Evolutionary conservation across 2,797 vertebrate genomes (phyloP).

Genomic region (Prionace glauca): DNA sequence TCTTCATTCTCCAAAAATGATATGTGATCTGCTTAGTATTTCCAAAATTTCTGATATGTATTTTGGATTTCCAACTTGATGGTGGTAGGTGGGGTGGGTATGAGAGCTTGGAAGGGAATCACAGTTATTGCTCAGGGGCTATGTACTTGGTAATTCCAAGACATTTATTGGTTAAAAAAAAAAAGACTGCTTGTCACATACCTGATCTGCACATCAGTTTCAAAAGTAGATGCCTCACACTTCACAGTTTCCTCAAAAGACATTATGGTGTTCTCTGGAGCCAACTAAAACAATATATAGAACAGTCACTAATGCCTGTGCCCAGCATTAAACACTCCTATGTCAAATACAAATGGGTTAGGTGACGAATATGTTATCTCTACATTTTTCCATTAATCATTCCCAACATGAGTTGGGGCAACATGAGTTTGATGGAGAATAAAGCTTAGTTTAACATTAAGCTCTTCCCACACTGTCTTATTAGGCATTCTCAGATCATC

Average conservation of each 20-base stretch:
- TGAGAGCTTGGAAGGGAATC: neutral
- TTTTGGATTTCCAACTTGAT: neutral
- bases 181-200: slow-evolving; percentile 48
- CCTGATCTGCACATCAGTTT: slow-evolving; percentile 91
- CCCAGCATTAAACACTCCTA: neutral
- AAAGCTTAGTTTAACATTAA: neutral
- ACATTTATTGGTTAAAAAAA: neutral
- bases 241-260: slow-evolving; percentile 69
- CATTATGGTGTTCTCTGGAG: slow-evolving; percentile 94
- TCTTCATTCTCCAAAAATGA: neutral
- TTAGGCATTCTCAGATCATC: neutral
- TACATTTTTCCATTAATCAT: neutral
- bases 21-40: neutral
- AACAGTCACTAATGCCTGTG: neutral
- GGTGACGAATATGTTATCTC: neutral
- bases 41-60: neutral
- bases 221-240: slow-evolving; percentile 72
- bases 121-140: neutral
- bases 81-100: neutral
- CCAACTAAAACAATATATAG: slow-evolving; percentile 60
- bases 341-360: neutral
- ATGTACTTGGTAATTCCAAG: neutral
- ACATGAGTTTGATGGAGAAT: neutral
- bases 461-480: neutral
- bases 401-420: neutral